Evolutionary conservation across 2,888 invertebrate genomes (phyloP), one percentile per base, ranked within the genome.

Genomic region (Cantharis rustica): DNA sequence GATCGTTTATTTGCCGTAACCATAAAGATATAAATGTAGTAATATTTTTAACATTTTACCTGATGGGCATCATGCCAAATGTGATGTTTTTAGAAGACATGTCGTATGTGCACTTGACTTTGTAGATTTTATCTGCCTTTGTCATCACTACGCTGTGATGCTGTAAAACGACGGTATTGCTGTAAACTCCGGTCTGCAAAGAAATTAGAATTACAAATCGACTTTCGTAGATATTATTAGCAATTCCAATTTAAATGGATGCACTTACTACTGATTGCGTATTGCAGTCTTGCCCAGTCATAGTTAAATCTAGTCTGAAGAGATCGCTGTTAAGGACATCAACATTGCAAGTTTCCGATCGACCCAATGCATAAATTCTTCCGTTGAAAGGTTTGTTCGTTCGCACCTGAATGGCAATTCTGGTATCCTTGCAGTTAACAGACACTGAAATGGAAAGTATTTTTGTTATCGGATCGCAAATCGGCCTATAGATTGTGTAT

Each of bases 101-200:
- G 88, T 97, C 97, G 88, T 97, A 97, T 7, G 97, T 97, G 87
- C 97, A 97, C 87, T 97, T 96, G 77, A 97, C 96, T 90, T 97
- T 97, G 91, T 97, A 97, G 87, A 97, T 97, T 88, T 97, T 97
- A 88, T 97, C 97, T 3, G 97, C 97, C 88, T 97, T 97, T 74
- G 97, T 97, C 96, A 97, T 97, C 47, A 97, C 97, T 23, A 97
- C 96, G 87, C 96, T 97, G 89, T 97, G 97, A 86, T 97, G 97
- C 88, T 97, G 97, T 17, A 97, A 91, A 10, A 97, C 97, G 20
- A 97, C 96, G 0, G 97, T 97, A 88, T 97, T 97, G 71, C 96
- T 96, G 89, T 97, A 97, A 66, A 97, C 95, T 72, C 97, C 97
- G 81, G 93, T 95, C 97, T 97, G 89, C 81, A 90, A 90, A 86